phyloP scores from a whole-genome alignment of 2,888 invertebrate genomes.

The Microctonus brassicae region DNA sequence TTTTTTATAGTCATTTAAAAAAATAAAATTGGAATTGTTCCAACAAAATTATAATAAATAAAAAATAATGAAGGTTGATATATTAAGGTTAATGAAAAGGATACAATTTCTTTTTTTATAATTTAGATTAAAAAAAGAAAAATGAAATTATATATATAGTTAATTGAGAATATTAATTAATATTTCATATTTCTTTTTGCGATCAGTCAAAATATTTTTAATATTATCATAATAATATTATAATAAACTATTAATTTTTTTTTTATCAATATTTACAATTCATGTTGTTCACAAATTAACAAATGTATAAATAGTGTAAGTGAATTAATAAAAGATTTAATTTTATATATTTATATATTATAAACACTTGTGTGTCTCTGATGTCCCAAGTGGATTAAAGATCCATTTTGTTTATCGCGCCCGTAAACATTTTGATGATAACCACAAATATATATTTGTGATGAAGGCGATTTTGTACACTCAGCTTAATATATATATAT shows the following conservation, averaged over 20 bases:
- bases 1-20: neutral
- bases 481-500: slow-evolving; percentile 27
- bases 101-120: no score
- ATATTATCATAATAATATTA: no score
- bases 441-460: slow-evolving; percentile 50
- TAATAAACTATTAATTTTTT: neutral
- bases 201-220: no score
- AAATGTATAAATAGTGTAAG: slow-evolving; percentile 10
- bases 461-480: slow-evolving; percentile 41
- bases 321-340: neutral
- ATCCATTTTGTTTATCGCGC: slow-evolving; percentile 59
- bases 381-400: slow-evolving; percentile 55
- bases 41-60: no score
- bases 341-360: slow-evolving; percentile 7
- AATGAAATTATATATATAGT: no score
- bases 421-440: slow-evolving; percentile 62
- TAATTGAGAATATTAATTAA: no score
- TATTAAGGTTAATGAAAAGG: no score
- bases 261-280: neutral
- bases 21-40: no score
- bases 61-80: no score
- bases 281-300: slow-evolving; percentile 23
- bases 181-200: no score
- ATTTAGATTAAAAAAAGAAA: no score
- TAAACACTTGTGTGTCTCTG: no score